Conservation (phyloP, 2,113 vertebrate genomes). For the Rhinoderma darwinii region DNA sequence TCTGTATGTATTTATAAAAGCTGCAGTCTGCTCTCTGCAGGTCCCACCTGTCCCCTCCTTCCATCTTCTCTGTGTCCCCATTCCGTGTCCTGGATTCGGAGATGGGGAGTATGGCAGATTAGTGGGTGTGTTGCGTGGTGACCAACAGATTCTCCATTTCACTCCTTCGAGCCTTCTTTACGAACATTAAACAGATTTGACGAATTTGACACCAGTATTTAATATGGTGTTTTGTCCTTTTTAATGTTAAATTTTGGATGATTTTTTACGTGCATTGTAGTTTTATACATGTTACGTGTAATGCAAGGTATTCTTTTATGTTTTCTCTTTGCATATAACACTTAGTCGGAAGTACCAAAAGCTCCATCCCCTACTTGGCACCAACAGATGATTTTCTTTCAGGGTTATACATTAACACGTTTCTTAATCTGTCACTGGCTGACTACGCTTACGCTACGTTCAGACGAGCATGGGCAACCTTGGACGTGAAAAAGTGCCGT, state of each 20-base stretch:
- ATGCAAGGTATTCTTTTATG: too few relatives aligned
- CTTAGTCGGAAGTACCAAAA: too few relatives aligned
- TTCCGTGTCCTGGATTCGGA: constrained; percentile 53
- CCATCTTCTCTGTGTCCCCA: constrained; percentile 69
- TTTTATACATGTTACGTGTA: too few relatives aligned
- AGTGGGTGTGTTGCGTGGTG: neutral
- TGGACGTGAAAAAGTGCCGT: too few relatives aligned
- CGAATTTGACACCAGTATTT: neutral
- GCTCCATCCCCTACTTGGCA: too few relatives aligned
- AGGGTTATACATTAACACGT: too few relatives aligned
- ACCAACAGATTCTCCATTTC: neutral
- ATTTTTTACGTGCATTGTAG: neutral
- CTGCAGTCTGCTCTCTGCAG: constrained; percentile 76
- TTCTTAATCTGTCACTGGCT: too few relatives aligned
- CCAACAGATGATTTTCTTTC: too few relatives aligned
- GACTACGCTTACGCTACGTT: too few relatives aligned
- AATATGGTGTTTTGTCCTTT: neutral
- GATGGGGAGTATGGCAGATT: constrained; percentile 33
- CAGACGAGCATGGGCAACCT: too few relatives aligned
- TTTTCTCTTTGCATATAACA: too few relatives aligned
- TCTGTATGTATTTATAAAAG: constrained; percentile 88
- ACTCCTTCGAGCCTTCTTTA: neutral
- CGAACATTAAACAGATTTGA: neutral
- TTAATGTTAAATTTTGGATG: neutral
- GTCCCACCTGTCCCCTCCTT: constrained; percentile 72